Conservation (phyloP, 1,140 invertebrate species). For the Drosophila pachea region DNA sequence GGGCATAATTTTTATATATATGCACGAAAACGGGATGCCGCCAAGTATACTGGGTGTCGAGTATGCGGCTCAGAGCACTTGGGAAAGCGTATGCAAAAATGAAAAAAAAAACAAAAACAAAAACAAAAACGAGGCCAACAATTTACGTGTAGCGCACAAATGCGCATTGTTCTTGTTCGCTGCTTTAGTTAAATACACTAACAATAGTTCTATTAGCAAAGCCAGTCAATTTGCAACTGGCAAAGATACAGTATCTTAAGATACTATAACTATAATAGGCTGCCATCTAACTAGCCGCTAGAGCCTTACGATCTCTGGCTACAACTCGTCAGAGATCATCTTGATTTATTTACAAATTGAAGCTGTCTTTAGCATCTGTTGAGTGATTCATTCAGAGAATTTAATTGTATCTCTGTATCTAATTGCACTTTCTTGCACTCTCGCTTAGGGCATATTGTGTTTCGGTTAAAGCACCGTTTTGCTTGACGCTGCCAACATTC, state of each 20-base stretch:
- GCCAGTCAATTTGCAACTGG: not conserved
- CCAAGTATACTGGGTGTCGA: not conserved
- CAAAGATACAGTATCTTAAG: too few relatives aligned
- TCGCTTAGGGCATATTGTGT: constrained; percentile 4
- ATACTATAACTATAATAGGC: too few relatives aligned
- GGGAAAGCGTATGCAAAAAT: constrained; percentile 56
- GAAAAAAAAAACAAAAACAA: not conserved
- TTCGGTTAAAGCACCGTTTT: constrained; percentile 19
- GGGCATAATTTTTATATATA: constrained; percentile 21
- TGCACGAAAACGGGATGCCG: constrained; percentile 1
- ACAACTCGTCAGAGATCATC: too few relatives aligned
- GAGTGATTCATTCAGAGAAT: too few relatives aligned
- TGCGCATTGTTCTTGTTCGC: constrained; percentile 62
- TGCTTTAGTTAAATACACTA: constrained; percentile 14
- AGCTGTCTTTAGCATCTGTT: too few relatives aligned
- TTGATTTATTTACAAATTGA: too few relatives aligned
- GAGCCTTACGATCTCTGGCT: too few relatives aligned
- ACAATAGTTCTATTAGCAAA: constrained; percentile 1
- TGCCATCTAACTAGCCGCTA: too few relatives aligned
- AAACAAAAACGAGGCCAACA: constrained; percentile 38
- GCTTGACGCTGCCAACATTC: constrained; percentile 6
- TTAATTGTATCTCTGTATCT: too few relatives aligned
- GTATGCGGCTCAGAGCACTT: constrained; percentile 6
- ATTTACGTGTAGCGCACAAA: constrained; percentile 65
- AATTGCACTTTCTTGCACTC: too few relatives aligned